Base-by-base conservation (phyloP, 1,140 invertebrate species). In the Calliopsis andreniformis region DNA sequence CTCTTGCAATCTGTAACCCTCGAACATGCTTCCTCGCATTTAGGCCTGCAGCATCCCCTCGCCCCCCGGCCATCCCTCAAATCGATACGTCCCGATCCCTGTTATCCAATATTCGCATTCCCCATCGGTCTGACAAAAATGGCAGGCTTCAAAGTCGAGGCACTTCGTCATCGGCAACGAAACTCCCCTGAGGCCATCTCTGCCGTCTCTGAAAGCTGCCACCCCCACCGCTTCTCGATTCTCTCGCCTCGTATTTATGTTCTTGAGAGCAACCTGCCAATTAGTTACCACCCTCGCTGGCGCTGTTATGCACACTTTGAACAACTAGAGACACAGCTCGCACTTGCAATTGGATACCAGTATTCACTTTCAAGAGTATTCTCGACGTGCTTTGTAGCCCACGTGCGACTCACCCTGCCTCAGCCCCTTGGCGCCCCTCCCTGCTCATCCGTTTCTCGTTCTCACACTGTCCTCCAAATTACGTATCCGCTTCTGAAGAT, bases 341-440 rank as follows among this genome's bases (percentile, higher is more conserved):
- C 80, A 81, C 75, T 66, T 78, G 83, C 83, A 84, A 85, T 79
- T 78, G 64, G 82, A 85, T 85, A 85, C 79, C 68, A 68, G 82
- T 84, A 85, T 84, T 85, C 79, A 78, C 83, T 85, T 84, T 81
- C 75, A 85, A 85, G 78, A 83, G 81, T 85, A 85, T 85, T 83
- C 83, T 81, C 78, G 70, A 73, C 79, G 71, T 62, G 78, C 83
- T 85, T 84, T 85, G 75, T 84, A 78, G 64, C 55, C 70, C 80
- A 69, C 80, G 80, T 76, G 72, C 77, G 53, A 61, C 25, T 39
- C 66, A 39, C 53, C 79, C 23, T 39, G 20, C 12, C 55, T 14
- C 12, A 4, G 14, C 8, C 18, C 39, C 28, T 14, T 51, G 5
- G 42, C 14, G 3, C 2, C 5, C 8, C 23, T 16, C 30, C 55